Evolutionary conservation across 2,113 vertebrate species (phyloP).

Genomic region (Vulpes ferrilata): DNA sequence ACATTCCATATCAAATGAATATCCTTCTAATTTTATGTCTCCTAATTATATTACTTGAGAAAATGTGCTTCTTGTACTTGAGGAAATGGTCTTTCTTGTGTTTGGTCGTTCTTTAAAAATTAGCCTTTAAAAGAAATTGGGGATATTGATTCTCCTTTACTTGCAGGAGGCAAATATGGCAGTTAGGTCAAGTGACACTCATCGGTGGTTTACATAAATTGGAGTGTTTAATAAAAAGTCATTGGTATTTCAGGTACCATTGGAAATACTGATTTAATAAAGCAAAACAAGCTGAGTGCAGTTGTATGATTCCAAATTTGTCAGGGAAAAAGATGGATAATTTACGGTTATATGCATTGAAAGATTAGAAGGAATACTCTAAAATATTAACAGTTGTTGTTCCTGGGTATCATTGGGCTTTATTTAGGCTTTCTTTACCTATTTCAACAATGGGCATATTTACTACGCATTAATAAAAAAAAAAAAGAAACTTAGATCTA

Average conservation of each 20-base stretch:
- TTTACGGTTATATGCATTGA: neutral
- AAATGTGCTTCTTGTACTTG: neutral
- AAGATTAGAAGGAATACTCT: neutral
- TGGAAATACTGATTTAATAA: slow-evolving; percentile 27
- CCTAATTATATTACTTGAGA: slow-evolving; percentile 44
- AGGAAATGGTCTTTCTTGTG: neutral
- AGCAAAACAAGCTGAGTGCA: slow-evolving; percentile 17
- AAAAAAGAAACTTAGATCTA: neutral
- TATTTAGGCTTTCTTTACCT: neutral
- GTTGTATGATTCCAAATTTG: slow-evolving; percentile 18
- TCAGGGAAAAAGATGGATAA: neutral
- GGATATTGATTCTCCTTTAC: neutral
- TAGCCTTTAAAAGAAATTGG: neutral
- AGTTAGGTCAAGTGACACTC: neutral
- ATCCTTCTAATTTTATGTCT: slow-evolving; percentile 54
- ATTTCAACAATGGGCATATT: neutral
- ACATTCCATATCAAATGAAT: neutral
- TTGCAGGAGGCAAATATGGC: slow-evolving; percentile 13
- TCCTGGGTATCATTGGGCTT: slow-evolving; percentile 16
- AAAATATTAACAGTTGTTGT: neutral
- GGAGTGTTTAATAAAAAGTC: slow-evolving; percentile 10
- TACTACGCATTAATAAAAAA: neutral
- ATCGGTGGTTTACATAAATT: slow-evolving; percentile 10
- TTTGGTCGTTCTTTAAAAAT: slow-evolving; percentile 50
- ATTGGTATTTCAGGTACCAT: slow-evolving; percentile 10